phyloP scores from a whole-genome alignment of 2,113 vertebrate species.

The Ariopsis seemanni region DNA sequence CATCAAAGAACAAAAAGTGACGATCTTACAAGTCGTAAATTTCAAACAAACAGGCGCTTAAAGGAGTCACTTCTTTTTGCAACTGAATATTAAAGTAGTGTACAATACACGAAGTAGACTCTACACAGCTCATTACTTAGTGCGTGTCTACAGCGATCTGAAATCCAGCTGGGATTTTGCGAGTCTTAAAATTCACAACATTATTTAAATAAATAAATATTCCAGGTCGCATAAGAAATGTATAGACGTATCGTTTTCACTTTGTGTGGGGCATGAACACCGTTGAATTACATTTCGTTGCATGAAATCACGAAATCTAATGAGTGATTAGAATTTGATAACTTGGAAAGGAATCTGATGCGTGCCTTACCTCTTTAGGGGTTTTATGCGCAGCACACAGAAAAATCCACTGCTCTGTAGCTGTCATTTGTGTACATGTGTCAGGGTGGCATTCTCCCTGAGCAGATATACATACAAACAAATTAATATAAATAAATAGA shows the following conservation, averaged over 20 bases:
- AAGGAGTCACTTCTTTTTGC: too few relatives aligned
- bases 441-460: slow-evolving; percentile 97
- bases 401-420: slow-evolving; percentile 99
- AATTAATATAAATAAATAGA: too few relatives aligned
- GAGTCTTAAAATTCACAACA: not conserved
- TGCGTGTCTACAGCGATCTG: too few relatives aligned
- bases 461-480: slow-evolving; percentile 19
- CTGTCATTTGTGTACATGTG: slow-evolving; percentile 98
- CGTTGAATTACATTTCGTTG: not conserved
- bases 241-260: not conserved
- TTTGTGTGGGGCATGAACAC: not conserved
- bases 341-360: not conserved
- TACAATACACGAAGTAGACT: not conserved
- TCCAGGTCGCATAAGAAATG: too few relatives aligned
- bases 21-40: not conserved
- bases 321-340: not conserved
- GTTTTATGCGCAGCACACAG: slow-evolving; percentile 99
- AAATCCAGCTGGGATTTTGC: too few relatives aligned
- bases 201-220: not conserved
- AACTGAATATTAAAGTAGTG: not conserved
- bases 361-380: slow-evolving; percentile 87
- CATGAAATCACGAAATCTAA: not conserved
- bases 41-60: not conserved
- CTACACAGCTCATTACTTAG: not conserved
- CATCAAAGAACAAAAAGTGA: not conserved